phyloP scores from a whole-genome alignment of 2,797 vertebrate genomes.

The Arrhamphus sclerolepis region DNA sequence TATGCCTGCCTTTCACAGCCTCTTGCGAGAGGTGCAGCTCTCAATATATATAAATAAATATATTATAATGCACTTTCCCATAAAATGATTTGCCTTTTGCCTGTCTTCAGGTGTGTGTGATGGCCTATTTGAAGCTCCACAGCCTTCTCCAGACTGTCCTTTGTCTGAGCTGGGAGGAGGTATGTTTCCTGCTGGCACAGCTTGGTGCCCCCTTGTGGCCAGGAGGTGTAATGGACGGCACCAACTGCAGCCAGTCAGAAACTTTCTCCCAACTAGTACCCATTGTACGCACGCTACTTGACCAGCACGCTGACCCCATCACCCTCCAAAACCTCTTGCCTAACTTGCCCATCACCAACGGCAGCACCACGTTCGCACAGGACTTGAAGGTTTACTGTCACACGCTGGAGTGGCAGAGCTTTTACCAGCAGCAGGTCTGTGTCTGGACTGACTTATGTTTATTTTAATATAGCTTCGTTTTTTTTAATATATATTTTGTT shows the following conservation, averaged over 20 bases:
- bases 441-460: not conserved
- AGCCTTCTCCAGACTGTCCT: conserved; percentile 89
- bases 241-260: conserved; percentile 63
- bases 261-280: conserved; percentile 89
- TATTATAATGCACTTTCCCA: not conserved
- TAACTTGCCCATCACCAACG: conserved; percentile 91
- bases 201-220: conserved; percentile 77
- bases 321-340: conserved; percentile 88
- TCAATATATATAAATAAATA: too few relatives aligned
- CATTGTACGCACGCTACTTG: conserved; percentile 89
- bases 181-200: conserved; percentile 84
- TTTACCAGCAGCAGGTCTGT: conserved; percentile 90
- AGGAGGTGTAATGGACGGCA: conserved; percentile 41
- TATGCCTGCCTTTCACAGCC: too few relatives aligned
- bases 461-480: conserved; percentile 30
- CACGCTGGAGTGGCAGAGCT: conserved; percentile 88
- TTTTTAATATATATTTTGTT: conserved; percentile 35
- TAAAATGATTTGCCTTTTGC: not conserved
- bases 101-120: conserved; percentile 84
- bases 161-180: conserved; percentile 87
- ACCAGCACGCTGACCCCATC: conserved; percentile 87
- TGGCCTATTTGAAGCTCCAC: conserved; percentile 95
- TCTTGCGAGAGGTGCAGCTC: conserved; percentile 2
- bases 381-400: conserved; percentile 91
- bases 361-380: conserved; percentile 92